Percentiles rank a stretch among this genome's conserved stretches.
These are phyloP conservation scores for Aspidiotus rigidus DNA, from an alignment of 2,888 invertebrate species.

Conservation along the genomic window DNA sequence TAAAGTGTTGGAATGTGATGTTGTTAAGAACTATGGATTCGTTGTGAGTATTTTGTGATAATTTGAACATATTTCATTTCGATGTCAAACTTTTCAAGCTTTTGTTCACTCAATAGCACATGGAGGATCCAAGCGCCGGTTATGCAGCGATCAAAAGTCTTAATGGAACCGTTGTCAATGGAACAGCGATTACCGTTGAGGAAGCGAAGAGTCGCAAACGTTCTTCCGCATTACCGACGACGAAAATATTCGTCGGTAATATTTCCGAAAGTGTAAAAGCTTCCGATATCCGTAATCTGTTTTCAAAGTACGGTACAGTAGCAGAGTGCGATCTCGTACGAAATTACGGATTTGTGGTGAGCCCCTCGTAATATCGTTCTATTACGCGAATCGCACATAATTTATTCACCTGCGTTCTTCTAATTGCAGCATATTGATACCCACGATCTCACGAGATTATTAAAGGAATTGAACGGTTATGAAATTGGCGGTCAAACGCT, in stretches of 20 bases:
- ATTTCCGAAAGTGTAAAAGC: conserved; percentile 85
- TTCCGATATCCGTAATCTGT: conserved; percentile 82
- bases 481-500: conserved; percentile 82
- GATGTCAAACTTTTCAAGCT: not conserved
- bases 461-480: conserved; percentile 85
- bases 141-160: conserved; percentile 82
- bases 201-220: conserved; percentile 83
- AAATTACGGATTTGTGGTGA: conserved; percentile 89
- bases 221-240: conserved; percentile 74
- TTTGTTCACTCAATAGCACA: conserved; percentile 53
- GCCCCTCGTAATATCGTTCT: conserved; percentile 35
- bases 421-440: conserved; percentile 68
- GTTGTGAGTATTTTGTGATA: conserved; percentile 51
- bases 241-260: conserved; percentile 93
- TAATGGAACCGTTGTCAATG: conserved; percentile 79
- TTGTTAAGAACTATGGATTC: conserved; percentile 97
- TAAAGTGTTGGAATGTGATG: conserved; percentile 94
- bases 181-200: conserved; percentile 81
- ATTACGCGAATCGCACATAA: not conserved
- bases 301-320: conserved; percentile 90
- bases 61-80: not conserved
- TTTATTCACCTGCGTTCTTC: not conserved
- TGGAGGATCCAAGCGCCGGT: conserved; percentile 87
- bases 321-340: conserved; percentile 96
- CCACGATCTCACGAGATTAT: conserved; percentile 78